phyloP scores from a whole-genome alignment of 2,113 vertebrate species.

The Setophaga kirtlandii region DNA sequence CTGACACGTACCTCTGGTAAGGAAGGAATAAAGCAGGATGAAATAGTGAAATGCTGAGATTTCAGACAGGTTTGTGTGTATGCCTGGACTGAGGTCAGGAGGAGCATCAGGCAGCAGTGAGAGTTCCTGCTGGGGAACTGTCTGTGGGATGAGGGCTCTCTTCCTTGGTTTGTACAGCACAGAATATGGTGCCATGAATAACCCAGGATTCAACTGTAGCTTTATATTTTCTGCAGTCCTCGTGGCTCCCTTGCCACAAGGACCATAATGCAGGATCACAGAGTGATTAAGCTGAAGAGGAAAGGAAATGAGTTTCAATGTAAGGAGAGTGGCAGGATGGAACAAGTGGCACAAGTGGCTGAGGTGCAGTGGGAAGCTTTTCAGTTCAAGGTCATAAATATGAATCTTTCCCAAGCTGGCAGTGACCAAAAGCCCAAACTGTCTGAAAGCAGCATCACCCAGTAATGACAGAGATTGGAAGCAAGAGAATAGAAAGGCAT shows the following conservation, averaged over 20 bases:
- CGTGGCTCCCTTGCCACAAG: neutral
- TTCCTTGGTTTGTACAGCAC: neutral
- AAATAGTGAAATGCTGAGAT: neutral
- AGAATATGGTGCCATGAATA: neutral
- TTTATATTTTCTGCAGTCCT: neutral
- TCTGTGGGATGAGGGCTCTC: neutral
- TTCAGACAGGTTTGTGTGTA: neutral
- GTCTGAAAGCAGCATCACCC: slow-evolving; percentile 10
- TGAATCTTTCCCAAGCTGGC: slow-evolving; percentile 19
- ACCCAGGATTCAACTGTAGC: rapidly evolving
- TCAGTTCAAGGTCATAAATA: slow-evolving; percentile 50
- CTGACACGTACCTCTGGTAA: neutral
- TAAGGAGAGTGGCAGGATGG: neutral
- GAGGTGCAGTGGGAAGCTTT: neutral
- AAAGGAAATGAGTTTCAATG: neutral
- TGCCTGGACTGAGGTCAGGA: neutral
- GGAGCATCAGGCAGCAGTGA: neutral
- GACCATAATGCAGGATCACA: neutral
- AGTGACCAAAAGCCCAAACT: neutral
- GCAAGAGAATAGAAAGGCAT: slow-evolving; percentile 26
- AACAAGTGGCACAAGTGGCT: neutral
- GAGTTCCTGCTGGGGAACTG: neutral
- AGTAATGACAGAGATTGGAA: slow-evolving; percentile 49
- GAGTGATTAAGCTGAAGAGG: neutral
- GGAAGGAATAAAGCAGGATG: neutral